Percentiles rank a stretch among this genome's conserved stretches.
Evolutionary conservation across 2,888 invertebrate species (phyloP).

Genomic region (Campoplex nolae): DNA sequence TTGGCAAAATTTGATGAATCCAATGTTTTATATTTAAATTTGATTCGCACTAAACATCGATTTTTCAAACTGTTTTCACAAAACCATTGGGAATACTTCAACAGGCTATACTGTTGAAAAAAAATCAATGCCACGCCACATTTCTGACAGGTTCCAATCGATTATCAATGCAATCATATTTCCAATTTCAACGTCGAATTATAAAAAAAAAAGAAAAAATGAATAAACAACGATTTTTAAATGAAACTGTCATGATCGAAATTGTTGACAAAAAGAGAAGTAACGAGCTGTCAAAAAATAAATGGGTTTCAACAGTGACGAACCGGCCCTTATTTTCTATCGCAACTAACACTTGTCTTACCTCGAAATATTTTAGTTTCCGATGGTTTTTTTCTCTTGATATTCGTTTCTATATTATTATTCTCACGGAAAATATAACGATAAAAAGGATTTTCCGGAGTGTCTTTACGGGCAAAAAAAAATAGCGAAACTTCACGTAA

Average conservation of each 20-base stretch:
- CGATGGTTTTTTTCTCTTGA: conserved; percentile 34
- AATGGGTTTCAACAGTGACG: background rate
- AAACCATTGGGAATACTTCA: background rate
- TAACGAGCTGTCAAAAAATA: background rate
- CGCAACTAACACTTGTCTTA: conserved; percentile 46
- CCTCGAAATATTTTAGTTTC: conserved; percentile 47
- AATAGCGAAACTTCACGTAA: background rate
- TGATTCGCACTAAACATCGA: background rate
- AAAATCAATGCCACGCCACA: conserved; percentile 50
- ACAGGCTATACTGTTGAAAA: background rate
- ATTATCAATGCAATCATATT: background rate
- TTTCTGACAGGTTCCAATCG: background rate
- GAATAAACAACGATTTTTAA: background rate
- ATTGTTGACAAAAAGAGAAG: background rate
- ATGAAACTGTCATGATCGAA: background rate
- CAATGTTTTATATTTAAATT: too few species aligned
- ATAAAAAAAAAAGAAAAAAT: background rate
- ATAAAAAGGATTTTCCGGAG: background rate
- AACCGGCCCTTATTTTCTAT: background rate
- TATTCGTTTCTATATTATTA: conserved; percentile 13
- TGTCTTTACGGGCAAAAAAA: background rate
- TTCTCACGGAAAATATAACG: background rate
- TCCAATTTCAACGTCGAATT: background rate
- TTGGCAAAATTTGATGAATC: background rate
- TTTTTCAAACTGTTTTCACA: background rate